These are phyloP conservation scores for Cichladusa arquata DNA, from an alignment of 2,113 vertebrate species.

Conservation along the genomic window DNA sequence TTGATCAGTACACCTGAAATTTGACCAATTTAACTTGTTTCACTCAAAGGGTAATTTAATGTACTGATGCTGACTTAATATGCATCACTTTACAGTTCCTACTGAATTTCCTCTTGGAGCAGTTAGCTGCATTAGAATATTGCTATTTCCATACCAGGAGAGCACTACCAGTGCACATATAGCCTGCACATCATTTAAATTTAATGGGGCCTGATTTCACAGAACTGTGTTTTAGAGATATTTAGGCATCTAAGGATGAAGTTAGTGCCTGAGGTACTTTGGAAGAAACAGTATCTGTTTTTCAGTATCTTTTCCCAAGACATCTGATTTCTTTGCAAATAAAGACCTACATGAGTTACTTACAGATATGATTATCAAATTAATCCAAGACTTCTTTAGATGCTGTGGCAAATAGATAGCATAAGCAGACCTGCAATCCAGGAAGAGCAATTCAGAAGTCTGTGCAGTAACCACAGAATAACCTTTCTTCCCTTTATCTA, in stretches of 20 bases:
- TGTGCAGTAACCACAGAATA: background rate
- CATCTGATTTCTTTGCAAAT: background rate
- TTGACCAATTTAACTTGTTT: background rate
- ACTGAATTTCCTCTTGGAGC: slow-evolving; percentile 21
- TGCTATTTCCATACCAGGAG: slow-evolving; percentile 8
- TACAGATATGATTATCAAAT: background rate
- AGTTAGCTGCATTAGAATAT: slow-evolving; percentile 17
- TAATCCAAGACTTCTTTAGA: background rate
- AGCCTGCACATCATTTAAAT: background rate
- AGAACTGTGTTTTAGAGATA: background rate
- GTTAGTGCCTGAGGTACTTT: background rate
- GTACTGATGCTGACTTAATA: slow-evolving; percentile 25
- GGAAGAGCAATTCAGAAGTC: background rate
- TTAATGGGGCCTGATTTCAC: background rate
- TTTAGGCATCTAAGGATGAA: background rate
- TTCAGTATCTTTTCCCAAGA: background rate
- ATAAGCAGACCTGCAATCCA: background rate
- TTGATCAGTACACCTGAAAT: background rate
- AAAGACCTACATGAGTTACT: background rate
- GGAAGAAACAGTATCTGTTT: background rate
- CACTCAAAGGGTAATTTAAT: background rate
- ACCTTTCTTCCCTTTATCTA: background rate
- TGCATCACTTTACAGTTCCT: background rate
- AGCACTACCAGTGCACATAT: background rate
- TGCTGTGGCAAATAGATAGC: background rate